Evolutionary conservation across 2,888 invertebrate species (phyloP), one percentile per base, ranked within the genome.

Genomic region (Xylocampa areola): DNA sequence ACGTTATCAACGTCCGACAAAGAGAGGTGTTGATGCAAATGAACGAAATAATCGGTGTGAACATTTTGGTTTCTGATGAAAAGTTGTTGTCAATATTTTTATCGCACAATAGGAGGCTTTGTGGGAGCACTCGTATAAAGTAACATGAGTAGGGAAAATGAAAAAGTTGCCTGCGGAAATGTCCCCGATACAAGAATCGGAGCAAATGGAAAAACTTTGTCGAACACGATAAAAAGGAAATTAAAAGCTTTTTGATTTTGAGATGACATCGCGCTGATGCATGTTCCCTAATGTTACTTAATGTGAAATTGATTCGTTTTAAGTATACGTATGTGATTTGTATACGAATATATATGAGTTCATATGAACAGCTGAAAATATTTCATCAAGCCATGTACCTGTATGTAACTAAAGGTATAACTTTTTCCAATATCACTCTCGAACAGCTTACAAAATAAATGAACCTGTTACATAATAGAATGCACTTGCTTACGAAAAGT

Each of bases 181-280:
- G 79, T 81, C 72, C 80, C 77, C 79, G 81, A 86, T 87, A 86
- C 84, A 82, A 79, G 79, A 83, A 85, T 84, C 79, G 82, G 79
- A 73, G 83, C 77, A 86, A 86, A 88, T 86, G 86, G 85, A 86
- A 88, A 88, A 88, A 85, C 81, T 85, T 88, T 85, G 81, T 81
- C 72, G 68, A 76, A 80, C 76, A 73, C 71, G 78, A 78, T 80
- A 80, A 82, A 82, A 79, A 80, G 75, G 79, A 82, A 84, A 82
- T 82, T 82, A 79, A 81, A 84, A 79, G 74, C 77, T 75, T 80
- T 82, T 77, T 77, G 80, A 81, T 82, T 80, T 73, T 77, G 50
- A 73, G 68, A 74, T 70, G 65, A 60, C 63, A 52, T 63, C 33
- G 29, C 23, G 21, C 17, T 65, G 62, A 54, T 64, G 44, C 53